These are phyloP conservation scores for Tribolium madens DNA, from an alignment of 1,140 invertebrate species.

Conservation along the genomic window DNA sequence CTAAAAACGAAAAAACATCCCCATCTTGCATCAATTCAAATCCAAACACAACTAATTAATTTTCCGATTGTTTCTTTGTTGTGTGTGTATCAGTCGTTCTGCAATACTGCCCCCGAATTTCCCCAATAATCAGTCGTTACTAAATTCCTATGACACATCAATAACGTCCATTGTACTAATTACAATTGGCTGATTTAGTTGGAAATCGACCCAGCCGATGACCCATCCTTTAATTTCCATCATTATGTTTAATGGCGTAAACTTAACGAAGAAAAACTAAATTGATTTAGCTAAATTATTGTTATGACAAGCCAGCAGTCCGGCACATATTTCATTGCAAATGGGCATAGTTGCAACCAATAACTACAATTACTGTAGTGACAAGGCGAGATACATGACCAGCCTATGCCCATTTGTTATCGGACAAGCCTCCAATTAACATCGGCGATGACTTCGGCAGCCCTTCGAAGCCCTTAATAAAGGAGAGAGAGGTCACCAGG, in stretches of 20 bases:
- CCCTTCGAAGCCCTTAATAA: background rate
- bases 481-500: background rate
- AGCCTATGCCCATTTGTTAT: constrained; percentile 58
- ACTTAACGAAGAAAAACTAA: constrained; percentile 61
- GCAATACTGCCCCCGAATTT: constrained; percentile 59
- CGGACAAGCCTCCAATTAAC: constrained; percentile 59
- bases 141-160: constrained; percentile 64
- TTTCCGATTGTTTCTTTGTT: constrained; percentile 57
- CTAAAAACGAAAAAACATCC: background rate
- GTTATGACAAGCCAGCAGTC: constrained; percentile 58
- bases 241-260: constrained; percentile 63
- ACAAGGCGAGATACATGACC: constrained; percentile 60
- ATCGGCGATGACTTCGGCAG: constrained; percentile 53
- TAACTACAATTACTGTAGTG: constrained; percentile 63
- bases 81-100: constrained; percentile 57
- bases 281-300: constrained; percentile 64
- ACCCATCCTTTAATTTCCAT: constrained; percentile 62
- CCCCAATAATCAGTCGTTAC: constrained; percentile 60
- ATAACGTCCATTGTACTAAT: constrained; percentile 63
- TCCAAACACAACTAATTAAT: constrained; percentile 58
- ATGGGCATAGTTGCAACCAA: constrained; percentile 64
- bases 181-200: constrained; percentile 65
- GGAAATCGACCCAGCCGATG: constrained; percentile 56
- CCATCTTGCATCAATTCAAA: background rate
- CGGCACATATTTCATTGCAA: constrained; percentile 62